Conservation (phyloP, 2,888 invertebrate genomes). For the Cerastis leucographa region DNA sequence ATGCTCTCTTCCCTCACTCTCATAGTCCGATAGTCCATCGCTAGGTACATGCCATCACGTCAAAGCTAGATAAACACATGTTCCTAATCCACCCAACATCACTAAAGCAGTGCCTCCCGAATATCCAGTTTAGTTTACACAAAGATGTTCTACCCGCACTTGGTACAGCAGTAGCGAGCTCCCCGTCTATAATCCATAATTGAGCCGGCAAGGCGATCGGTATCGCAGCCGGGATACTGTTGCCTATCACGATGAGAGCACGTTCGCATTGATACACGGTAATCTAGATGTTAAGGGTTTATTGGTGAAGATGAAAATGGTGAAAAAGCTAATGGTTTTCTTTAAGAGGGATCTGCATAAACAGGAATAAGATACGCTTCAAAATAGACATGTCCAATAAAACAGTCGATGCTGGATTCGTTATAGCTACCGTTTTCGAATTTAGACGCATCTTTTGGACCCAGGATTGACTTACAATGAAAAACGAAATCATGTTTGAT, state of each 20-base stretch:
- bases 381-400: background rate
- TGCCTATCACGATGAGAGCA: slow-evolving; percentile 56
- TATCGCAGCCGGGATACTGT: slow-evolving; percentile 61
- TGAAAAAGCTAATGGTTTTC: background rate
- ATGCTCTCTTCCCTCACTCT: background rate
- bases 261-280: slow-evolving; percentile 46
- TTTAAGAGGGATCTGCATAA: background rate
- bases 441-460: background rate
- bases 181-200: slow-evolving; percentile 60
- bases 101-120: background rate
- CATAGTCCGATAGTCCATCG: background rate
- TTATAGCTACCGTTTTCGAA: background rate
- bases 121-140: background rate
- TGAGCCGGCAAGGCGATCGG: slow-evolving; percentile 51
- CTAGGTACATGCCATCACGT: background rate
- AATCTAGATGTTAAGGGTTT: background rate
- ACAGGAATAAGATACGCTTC: background rate
- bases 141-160: background rate
- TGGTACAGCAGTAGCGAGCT: slow-evolving; percentile 38
- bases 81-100: background rate
- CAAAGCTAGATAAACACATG: background rate
- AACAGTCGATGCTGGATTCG: background rate
- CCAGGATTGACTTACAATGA: background rate
- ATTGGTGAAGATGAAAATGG: background rate
- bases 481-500: background rate